A percentile compares a stretch with the other conserved stretches of the same genome.
Conservation (phyloP, 2,797 vertebrate species). For the Enteromius radiatus region DNA sequence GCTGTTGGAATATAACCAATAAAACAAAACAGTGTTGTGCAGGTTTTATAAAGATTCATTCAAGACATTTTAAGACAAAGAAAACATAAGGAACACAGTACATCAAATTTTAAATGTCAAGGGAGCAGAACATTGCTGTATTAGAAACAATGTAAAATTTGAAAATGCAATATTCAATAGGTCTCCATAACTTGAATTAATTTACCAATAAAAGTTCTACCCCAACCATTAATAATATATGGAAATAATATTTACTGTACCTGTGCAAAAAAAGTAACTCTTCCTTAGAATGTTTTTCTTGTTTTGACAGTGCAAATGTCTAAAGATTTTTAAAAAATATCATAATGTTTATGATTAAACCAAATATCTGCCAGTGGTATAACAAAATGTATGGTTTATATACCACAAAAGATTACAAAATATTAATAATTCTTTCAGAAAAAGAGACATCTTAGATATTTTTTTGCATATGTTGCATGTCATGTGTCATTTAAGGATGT, state of each 20-base stretch:
- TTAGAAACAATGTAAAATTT: neutral
- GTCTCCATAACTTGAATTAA: neutral
- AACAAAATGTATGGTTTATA: neutral
- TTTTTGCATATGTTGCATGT: neutral
- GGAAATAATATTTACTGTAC: neutral
- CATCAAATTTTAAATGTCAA: neutral
- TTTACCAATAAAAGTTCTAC: neutral
- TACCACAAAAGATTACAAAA: neutral
- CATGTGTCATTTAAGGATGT: neutral
- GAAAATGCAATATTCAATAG: neutral
- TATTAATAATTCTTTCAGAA: neutral
- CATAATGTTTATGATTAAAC: neutral
- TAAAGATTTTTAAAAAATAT: neutral
- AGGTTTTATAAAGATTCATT: neutral
- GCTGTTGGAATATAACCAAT: neutral
- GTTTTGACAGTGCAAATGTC: neutral
- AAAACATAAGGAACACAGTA: neutral
- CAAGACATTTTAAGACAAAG: neutral
- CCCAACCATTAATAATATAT: neutral
- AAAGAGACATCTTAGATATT: neutral
- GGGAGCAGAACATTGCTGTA: neutral
- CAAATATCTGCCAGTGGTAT: neutral
- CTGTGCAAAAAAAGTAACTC: neutral
- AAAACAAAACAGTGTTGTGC: conserved; percentile 14
- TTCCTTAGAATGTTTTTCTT: neutral